Conservation (phyloP, 1,140 invertebrate genomes). For the Berghia stephanieae region DNA sequence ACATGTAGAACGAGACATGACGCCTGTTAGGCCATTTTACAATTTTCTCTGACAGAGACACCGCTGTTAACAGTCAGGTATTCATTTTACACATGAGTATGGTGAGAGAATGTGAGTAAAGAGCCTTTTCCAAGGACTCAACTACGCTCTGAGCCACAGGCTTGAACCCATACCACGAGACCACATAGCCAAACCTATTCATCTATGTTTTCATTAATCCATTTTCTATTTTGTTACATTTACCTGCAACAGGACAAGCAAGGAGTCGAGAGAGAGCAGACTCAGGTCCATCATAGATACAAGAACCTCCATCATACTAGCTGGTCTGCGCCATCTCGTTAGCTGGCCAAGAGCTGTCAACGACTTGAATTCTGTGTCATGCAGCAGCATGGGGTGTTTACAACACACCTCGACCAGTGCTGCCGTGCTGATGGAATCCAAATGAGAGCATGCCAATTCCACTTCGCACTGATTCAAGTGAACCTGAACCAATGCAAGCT, state of each 20-base stretch:
- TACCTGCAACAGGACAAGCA: conserved; percentile 21
- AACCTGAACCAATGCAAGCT: conserved; percentile 28
- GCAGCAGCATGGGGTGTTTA: not conserved
- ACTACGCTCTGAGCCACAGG: too few species aligned
- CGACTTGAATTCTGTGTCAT: not conserved
- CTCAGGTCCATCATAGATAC: conserved; percentile 25
- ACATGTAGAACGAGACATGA: too few species aligned
- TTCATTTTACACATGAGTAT: too few species aligned
- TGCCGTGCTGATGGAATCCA: not conserved
- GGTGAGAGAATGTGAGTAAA: too few species aligned
- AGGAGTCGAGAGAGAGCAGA: conserved; percentile 16
- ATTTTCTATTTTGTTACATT: too few species aligned
- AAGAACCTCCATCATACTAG: conserved; percentile 21
- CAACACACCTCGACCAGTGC: conserved; percentile 14
- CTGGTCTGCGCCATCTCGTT: conserved; percentile 19
- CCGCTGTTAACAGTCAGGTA: too few species aligned
- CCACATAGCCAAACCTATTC: too few species aligned
- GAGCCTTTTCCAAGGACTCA: too few species aligned
- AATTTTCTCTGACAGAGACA: too few species aligned
- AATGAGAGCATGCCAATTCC: conserved; percentile 8
- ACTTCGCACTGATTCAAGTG: conserved; percentile 20
- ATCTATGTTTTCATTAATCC: too few species aligned
- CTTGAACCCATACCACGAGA: too few species aligned
- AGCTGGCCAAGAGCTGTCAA: conserved; percentile 24
- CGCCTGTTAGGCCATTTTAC: too few species aligned